These are phyloP conservation scores for Columba livia DNA, from an alignment of 2,113 vertebrate genomes.

Conservation along the genomic window DNA sequence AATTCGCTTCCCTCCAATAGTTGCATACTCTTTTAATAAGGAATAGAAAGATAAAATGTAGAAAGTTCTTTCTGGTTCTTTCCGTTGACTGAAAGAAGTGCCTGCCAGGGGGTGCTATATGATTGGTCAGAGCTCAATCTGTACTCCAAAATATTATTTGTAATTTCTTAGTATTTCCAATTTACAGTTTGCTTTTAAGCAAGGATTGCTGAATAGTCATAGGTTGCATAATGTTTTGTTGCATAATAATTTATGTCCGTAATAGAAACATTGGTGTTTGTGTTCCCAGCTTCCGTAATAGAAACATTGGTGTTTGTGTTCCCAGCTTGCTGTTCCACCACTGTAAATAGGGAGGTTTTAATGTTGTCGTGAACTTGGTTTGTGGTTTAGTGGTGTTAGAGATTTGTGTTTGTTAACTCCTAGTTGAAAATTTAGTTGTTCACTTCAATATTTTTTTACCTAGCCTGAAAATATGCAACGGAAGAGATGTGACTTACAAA, in stretches of 20 bases:
- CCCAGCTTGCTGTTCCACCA: neutral
- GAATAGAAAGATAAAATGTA: conserved; percentile 23
- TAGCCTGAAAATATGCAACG: neutral
- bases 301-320: neutral
- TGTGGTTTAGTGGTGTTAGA: neutral
- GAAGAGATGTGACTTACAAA: neutral
- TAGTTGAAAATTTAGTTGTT: neutral
- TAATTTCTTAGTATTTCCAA: neutral
- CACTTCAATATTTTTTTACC: neutral
- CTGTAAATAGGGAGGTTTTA: neutral
- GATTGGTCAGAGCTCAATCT: neutral
- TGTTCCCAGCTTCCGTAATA: neutral
- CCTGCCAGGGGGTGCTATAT: conserved; percentile 68
- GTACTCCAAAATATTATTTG: neutral
- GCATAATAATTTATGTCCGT: neutral
- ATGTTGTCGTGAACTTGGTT: neutral
- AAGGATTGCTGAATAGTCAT: neutral
- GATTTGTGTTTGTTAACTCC: neutral
- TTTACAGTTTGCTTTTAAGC: neutral
- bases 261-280: neutral
- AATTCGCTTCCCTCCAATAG: neutral
- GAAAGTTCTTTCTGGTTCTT: neutral
- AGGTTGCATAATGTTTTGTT: neutral
- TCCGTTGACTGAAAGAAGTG: neutral
- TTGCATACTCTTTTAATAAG: neutral